Percentiles rank a stretch among this genome's conserved stretches.
These are phyloP conservation scores for Takifugu rubripes DNA, from an alignment of 2,797 vertebrate genomes.

Conservation along the genomic window DNA sequence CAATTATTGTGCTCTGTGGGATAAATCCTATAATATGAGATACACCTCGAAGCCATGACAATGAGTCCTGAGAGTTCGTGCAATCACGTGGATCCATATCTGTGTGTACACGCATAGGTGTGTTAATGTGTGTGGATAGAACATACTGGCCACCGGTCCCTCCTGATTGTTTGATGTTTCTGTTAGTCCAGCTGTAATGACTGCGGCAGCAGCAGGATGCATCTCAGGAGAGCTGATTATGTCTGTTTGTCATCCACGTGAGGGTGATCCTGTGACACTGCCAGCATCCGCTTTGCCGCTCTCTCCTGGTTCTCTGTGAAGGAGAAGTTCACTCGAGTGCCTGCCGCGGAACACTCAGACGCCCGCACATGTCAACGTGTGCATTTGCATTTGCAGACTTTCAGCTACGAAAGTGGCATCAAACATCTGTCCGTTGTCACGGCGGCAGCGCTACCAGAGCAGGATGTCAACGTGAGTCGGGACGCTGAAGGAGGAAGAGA, in stretches of 20 bases:
- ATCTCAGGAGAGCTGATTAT: conserved; percentile 72
- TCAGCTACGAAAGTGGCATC: conserved; percentile 74
- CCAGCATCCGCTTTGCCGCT: conserved; percentile 43
- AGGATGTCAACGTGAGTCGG: conserved; percentile 33
- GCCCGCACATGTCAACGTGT: conserved; percentile 3
- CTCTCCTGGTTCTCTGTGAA: conserved; percentile 22
- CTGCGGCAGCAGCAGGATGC: conserved; percentile 59
- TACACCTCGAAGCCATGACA: conserved; percentile 55
- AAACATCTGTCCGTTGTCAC: conserved; percentile 94
- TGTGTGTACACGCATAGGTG: conserved; percentile 30
- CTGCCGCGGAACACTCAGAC: conserved; percentile 46
- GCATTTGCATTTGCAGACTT: too few relatives aligned
- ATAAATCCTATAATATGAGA: conserved; percentile 64
- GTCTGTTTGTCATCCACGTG: conserved; percentile 68
- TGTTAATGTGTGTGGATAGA: conserved; percentile 27
- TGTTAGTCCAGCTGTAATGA: conserved; percentile 63
- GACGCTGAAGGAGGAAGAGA: conserved; percentile 12
- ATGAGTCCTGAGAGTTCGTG: conserved; percentile 55
- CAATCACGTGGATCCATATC: conserved; percentile 47
- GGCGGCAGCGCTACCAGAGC: conserved; percentile 82
- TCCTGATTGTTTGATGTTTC: conserved; percentile 66
- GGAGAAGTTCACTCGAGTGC: conserved; percentile 19
- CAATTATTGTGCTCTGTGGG: conserved; percentile 64
- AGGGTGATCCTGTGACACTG: conserved; percentile 56
- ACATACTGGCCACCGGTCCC: conserved; percentile 37